Base-by-base conservation (phyloP, 2,888 invertebrate species). In the Aleiodes testaceus region DNA sequence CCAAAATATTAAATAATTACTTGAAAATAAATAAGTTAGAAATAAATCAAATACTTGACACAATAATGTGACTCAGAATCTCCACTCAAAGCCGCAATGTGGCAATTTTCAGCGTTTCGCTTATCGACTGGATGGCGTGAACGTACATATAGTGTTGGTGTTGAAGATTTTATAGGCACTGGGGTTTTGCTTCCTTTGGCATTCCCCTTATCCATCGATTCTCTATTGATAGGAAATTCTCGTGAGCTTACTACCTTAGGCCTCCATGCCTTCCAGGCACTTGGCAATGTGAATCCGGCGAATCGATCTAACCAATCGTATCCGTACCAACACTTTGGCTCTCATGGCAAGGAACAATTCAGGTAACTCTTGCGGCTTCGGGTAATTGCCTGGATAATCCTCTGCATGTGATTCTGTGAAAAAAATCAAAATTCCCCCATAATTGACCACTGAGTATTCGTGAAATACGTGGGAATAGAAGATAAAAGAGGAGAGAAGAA, bases 221-320 rank as follows among this genome's bases (percentile, higher is more conserved):
- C n/a, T 12, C 16, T 14, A 16, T 36, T 26, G 36, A 59, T 59
- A 26, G 59, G 36, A 12, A 26, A 59, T 36, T 59, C 36, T 26
- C 36, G 16, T 59, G 30, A 26, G 59, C 36, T 36, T 16, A 59
- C 12, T 30, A 14, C 36, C 59, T 36, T 30, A 59, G 9, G n/a
- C 55, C 22, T 55, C 22, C 2, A 55, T 55, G 36, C 12, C 30
- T 59, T 36, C 36, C 30, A 59, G 16, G 36, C 59, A 36, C 30
- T 59, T 59, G 14, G 36, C 59, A 59, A 59, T 36, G 59, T 59
- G 59, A 36, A 36, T 59, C 16, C 16, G 16, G 16, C 14, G 14
- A 18, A 30, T 36, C 12, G 59, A 59, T 59, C 59, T 53, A n/a
- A 9, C 14, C 36, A 36, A 59, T 9, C 6, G 26, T 26, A 16